Conservation (phyloP, 2,113 vertebrate genomes). For the Tachycineta bicolor region DNA sequence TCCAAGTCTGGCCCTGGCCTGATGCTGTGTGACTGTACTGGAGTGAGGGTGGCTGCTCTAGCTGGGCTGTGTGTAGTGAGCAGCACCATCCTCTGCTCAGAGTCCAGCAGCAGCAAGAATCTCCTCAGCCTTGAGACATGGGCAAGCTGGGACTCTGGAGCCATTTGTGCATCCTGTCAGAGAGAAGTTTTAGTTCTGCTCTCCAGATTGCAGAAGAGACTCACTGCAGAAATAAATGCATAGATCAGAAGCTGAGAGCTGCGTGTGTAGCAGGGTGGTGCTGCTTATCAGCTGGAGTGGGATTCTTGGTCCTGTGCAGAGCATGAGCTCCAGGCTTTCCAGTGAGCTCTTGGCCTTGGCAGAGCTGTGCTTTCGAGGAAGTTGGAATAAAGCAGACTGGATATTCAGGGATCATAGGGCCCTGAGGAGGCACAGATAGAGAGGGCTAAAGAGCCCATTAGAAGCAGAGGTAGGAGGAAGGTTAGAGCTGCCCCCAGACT, state of each 20-base stretch:
- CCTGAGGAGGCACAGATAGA: neutral
- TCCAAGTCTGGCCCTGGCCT: neutral
- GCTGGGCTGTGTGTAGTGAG: neutral
- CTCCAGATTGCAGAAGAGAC: neutral
- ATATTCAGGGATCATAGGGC: neutral
- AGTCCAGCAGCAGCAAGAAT: neutral
- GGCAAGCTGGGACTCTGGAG: neutral
- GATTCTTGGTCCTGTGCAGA: neutral
- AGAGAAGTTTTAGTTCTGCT: neutral
- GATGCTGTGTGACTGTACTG: neutral
- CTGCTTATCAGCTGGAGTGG: neutral
- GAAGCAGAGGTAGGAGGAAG: neutral
- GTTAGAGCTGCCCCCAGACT: neutral
- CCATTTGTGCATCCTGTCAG: neutral
- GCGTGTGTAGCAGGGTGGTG: neutral
- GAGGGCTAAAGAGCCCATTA: neutral
- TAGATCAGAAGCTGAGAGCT: neutral
- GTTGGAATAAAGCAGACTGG: neutral
- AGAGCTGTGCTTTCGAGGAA: neutral
- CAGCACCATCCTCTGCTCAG: neutral
- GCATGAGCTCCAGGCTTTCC: neutral
- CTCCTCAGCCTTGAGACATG: neutral
- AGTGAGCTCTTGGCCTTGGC: neutral
- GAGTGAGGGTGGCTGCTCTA: neutral
- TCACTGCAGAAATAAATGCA: neutral